Percentiles rank a stretch among this genome's conserved stretches.
These are phyloP conservation scores for Nestor notabilis DNA, from an alignment of 2,113 vertebrate species.

Conservation along the genomic window DNA sequence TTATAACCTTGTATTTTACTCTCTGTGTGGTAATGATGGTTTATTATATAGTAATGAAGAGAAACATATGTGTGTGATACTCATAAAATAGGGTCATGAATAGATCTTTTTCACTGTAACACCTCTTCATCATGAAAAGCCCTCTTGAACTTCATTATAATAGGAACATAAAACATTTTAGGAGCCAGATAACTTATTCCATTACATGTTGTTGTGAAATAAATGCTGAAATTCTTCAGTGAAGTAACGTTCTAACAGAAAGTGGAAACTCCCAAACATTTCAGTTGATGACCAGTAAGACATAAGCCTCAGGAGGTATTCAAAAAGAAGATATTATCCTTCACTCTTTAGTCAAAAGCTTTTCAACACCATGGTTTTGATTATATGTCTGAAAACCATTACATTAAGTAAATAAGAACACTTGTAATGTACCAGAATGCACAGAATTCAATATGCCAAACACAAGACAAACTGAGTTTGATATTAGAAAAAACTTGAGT, in stretches of 20 bases:
- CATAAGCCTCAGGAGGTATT: neutral
- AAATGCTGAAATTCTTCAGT: neutral
- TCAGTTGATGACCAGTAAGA: neutral
- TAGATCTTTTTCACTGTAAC: neutral
- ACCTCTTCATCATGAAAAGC: neutral
- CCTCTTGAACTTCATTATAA: neutral
- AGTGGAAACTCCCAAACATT: neutral
- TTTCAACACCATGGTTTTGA: neutral
- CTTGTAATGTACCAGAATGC: neutral
- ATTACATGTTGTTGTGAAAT: neutral
- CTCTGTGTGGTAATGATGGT: neutral
- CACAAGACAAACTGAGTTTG: conserved; percentile 40
- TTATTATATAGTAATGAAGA: neutral
- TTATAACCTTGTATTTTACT: neutral
- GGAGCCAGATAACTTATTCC: neutral
- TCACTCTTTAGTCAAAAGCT: neutral
- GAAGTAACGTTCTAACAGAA: neutral
- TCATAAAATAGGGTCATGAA: neutral
- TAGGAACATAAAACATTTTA: neutral
- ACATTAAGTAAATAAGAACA: neutral
- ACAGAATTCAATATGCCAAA: conserved; percentile 15
- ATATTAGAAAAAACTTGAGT: conserved; percentile 29
- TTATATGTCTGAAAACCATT: neutral
- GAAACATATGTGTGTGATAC: neutral
- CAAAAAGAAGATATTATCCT: neutral